Conservation (phyloP, 2,888 invertebrate genomes). For the Caradrina kadenii region DNA sequence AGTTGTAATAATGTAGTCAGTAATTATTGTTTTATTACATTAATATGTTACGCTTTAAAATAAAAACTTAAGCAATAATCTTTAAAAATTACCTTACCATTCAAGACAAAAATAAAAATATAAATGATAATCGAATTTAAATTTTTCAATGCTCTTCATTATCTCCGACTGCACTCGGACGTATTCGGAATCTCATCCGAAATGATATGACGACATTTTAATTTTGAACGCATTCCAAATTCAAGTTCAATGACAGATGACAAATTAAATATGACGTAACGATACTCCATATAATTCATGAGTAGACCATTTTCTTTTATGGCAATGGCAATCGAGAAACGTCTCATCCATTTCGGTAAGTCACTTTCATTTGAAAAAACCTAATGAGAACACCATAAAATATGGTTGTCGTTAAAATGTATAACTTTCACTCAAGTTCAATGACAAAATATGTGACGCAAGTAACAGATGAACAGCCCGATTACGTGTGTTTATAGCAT, state of each 20-base stretch:
- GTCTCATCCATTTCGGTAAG: slow-evolving; percentile 65
- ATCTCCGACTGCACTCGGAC: slow-evolving; percentile 10
- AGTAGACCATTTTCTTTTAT: slow-evolving; percentile 63
- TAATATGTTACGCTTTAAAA: neutral
- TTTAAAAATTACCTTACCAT: neutral
- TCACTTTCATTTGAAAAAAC: slow-evolving; percentile 70
- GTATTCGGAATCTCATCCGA: slow-evolving; percentile 54
- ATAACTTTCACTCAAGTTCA: slow-evolving; percentile 77
- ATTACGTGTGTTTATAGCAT: slow-evolving; percentile 60
- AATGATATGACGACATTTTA: slow-evolving; percentile 56
- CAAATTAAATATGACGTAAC: slow-evolving; percentile 58
- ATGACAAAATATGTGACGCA: slow-evolving; percentile 65
- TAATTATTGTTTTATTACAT: neutral
- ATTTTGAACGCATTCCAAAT: slow-evolving; percentile 68
- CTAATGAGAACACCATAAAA: slow-evolving; percentile 58
- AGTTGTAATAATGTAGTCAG: neutral
- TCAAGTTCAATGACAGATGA: slow-evolving; percentile 81
- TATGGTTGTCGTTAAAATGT: slow-evolving; percentile 61
- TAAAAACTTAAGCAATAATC: neutral
- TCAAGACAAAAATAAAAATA: slow-evolving; percentile 7
- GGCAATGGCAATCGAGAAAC: slow-evolving; percentile 46
- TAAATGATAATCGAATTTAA: slow-evolving; percentile 22
- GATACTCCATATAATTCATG: slow-evolving; percentile 35
- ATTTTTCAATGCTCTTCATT: slow-evolving; percentile 29
- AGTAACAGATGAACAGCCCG: slow-evolving; percentile 45